Base-by-base conservation (phyloP, 2,888 invertebrate genomes). In the Cremastobaeus sp. region DNA sequence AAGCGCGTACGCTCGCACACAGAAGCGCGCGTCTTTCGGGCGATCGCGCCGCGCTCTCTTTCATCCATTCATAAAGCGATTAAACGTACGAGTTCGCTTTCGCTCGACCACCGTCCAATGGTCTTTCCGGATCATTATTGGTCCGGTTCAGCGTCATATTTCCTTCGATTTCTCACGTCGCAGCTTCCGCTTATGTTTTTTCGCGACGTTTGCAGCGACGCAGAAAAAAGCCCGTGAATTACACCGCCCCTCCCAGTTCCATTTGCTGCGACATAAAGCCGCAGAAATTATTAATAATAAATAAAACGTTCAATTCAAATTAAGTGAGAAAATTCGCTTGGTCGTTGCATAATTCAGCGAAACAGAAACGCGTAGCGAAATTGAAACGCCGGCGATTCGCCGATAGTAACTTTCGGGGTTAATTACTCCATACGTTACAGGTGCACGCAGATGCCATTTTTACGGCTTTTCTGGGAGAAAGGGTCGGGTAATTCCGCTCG, bases 51-150 rank as follows among this genome's bases (percentile, higher is more conserved):
- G 37, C 54, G 47, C 35, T 55, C 69, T 60, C 55, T 70, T 71
- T 71, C 75, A 77, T 77, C 77, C 79, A 79, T 81, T 76, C 79
- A 76, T 77, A 74, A 78, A 57, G 59, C 77, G 77, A 80, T 81
- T 80, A 79, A 78, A 80, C 76, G 74, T 70, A 66, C 60, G 69
- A 69, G 76, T 64, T 64, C 73, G 54, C 62, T 72, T 72, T 69
- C 60, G 66, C 62, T 62, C 45, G 66, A 21, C 41, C 59, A 35
- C 39, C 60, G 20, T 52, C 66, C 47, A 76, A 73, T 66, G 34
- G 43, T 37, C 62, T 65, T 66, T 66, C 52, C 57, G 57, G 57
- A 60, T 64, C 70, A 50, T 65, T 65, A 72, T 75, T 68, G 68
- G 65, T 52, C 35, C 65, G 45, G 37, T 45, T 39, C 6, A 32